Percentiles rank a stretch among this genome's conserved stretches.
Conservation (phyloP, 2,888 invertebrate genomes). For the Callimorpha dominula region DNA sequence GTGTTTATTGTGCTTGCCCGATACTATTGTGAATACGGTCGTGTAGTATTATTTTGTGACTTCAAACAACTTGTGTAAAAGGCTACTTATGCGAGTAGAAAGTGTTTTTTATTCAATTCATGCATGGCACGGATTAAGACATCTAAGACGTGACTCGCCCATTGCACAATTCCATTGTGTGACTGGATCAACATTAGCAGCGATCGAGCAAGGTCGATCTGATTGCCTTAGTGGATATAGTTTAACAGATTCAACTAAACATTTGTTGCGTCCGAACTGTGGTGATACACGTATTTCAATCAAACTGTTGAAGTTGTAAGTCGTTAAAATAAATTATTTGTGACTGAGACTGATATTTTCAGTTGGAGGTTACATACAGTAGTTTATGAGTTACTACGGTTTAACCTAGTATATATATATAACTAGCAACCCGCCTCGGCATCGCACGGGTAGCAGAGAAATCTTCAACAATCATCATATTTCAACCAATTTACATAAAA, state of each 20-base stretch:
- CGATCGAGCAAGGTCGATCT: conserved; percentile 57
- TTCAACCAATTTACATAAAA: no score
- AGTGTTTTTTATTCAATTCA: conserved; percentile 58
- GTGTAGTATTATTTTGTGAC: conserved; percentile 50
- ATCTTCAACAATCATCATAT: no score
- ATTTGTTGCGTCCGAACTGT: neutral
- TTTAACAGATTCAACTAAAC: neutral
- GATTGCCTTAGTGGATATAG: conserved; percentile 27
- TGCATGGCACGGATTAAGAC: conserved; percentile 62
- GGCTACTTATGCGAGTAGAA: conserved; percentile 57
- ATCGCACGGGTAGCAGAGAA: no score
- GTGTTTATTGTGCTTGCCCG: conserved; percentile 46
- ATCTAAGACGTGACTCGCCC: conserved; percentile 57
- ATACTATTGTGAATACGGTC: conserved; percentile 45
- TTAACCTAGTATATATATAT: no score
- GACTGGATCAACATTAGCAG: conserved; percentile 46
- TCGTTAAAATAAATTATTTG: conserved; percentile 30
- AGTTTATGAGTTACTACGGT: neutral
- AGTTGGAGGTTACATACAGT: neutral
- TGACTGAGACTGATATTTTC: conserved; percentile 17
- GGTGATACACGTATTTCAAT: conserved; percentile 1
- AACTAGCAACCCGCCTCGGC: no score
- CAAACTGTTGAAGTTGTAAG: conserved; percentile 14
- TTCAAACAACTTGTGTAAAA: conserved; percentile 49
- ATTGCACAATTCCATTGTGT: conserved; percentile 62